These are phyloP conservation scores for Aratinga solstitialis DNA, from an alignment of 2,797 vertebrate genomes.

Conservation along the genomic window DNA sequence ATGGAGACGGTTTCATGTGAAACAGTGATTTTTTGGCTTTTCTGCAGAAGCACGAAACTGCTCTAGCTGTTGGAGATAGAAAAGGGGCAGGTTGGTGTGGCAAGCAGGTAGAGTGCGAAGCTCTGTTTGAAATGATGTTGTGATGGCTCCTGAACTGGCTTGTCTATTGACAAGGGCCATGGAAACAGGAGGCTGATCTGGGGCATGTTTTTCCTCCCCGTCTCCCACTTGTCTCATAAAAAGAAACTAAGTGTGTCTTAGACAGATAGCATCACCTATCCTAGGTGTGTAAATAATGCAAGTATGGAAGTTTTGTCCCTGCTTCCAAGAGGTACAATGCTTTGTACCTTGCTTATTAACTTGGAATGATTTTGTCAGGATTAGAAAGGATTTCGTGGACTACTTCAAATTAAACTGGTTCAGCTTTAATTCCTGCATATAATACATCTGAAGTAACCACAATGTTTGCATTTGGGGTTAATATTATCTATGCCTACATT, in stretches of 20 bases:
- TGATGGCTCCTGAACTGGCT: background rate
- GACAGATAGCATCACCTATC: fast-evolving
- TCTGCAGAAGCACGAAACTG: background rate
- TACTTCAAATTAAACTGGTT: constrained; percentile 9
- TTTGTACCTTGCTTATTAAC: background rate
- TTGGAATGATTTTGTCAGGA: background rate
- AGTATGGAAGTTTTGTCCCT: background rate
- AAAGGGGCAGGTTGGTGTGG: background rate
- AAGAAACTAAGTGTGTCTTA: background rate
- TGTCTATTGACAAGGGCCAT: too few relatives aligned
- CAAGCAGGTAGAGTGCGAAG: background rate
- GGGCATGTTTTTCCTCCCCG: fast-evolving
- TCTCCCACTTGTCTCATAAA: background rate
- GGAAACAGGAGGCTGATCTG: background rate
- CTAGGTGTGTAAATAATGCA: fast-evolving
- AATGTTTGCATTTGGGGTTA: background rate
- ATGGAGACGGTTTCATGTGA: background rate
- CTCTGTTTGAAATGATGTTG: background rate
- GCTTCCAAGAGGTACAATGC: background rate
- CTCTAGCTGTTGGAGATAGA: fast-evolving
- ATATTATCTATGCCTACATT: background rate
- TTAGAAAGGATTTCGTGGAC: background rate
- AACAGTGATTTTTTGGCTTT: background rate
- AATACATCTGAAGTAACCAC: background rate
- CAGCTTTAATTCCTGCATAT: constrained; percentile 3